Base-by-base conservation (phyloP, 1,140 invertebrate genomes). In the Brachystomella parvula region DNA sequence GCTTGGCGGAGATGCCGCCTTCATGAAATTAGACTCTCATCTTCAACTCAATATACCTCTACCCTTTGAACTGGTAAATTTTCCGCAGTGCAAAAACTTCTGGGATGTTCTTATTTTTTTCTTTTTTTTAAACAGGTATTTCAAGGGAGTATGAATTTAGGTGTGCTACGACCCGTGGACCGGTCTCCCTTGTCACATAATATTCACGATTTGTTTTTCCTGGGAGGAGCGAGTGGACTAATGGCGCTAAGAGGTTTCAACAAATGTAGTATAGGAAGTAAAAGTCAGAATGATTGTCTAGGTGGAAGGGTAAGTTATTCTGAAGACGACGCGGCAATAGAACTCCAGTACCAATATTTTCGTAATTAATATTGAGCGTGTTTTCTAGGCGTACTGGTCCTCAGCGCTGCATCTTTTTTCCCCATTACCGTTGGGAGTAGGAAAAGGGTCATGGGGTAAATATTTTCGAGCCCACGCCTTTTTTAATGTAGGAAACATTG, bases 1-100 rank as follows among this genome's bases (percentile, higher is more conserved):
- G 0, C 76, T 94, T 0, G 92, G 91, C 26, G 93, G 93, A 2
- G 87, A 92, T 76, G 85, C 92, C 33, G 86, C 87, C 24, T 93
- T 91, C 77, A 74, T 92, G 1, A 92, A 92, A 77, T 89, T 90
- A 70, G 90, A 94, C 75, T 74, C 89, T 28, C 82, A 83, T 61
- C 75, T 89, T 6, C 89, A 95, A 81, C 79, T 82, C n/a, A 94
- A 92, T 76, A 79, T 85, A 74, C 81, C 83, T 24, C 76, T 89
- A 0, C 71, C 82, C 17, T 80, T 84, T 44, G 85, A 84, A 74
- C 75, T 87, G 74, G 89, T 91, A 79, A 83, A 83, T 81, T 65
- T 67, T 67, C 28, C 63, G 28, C n/a, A 56, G 26, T 56, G 30
- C 3, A 3, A 47, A 47, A 67, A 44, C n/a, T 63, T 62, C 56